phyloP scores from a whole-genome alignment of 2,113 vertebrate species.

The Forbesichthys agassizii region DNA sequence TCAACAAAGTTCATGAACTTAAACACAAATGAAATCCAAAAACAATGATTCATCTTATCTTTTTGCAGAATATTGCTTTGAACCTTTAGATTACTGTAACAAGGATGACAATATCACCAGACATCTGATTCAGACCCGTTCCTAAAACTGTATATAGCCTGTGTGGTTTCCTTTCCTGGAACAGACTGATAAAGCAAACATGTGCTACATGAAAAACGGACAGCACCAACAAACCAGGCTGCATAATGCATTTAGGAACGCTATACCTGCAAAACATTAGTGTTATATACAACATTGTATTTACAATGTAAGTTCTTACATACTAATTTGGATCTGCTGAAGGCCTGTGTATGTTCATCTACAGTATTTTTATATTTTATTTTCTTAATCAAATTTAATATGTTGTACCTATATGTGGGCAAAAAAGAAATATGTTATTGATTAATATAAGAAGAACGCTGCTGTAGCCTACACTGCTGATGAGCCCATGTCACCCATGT shows the following conservation, averaged over 20 bases:
- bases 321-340: no score
- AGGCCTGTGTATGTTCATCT: neutral
- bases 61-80: no score
- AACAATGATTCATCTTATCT: neutral
- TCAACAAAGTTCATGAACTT: neutral
- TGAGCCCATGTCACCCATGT: no score
- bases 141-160: neutral
- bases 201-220: no score
- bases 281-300: no score
- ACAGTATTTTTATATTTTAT: neutral
- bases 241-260: no score
- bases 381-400: neutral
- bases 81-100: neutral
- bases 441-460: no score
- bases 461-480: neutral
- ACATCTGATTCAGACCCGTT: constrained; percentile 2
- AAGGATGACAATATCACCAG: constrained; percentile 4
- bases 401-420: no score
- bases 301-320: no score
- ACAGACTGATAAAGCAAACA: neutral
- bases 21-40: neutral
- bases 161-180: neutral
- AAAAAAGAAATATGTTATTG: no score
- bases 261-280: no score
- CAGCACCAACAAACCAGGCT: no score